These are phyloP conservation scores for Synergus japonicus DNA, from an alignment of 2,888 invertebrate species.

Conservation along the genomic window DNA sequence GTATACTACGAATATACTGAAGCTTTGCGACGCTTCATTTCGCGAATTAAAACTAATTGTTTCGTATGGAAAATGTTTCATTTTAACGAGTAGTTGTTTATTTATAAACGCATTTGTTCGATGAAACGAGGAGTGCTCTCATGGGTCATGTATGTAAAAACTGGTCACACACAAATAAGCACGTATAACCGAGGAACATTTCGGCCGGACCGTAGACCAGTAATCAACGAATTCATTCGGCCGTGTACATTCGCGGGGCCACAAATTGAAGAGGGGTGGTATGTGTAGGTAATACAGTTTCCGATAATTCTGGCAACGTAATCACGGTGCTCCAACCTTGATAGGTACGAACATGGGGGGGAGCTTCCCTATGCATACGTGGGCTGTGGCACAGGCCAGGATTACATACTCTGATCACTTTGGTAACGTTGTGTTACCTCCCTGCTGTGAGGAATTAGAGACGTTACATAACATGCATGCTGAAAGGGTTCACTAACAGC, in stretches of 20 bases:
- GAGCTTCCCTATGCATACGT: conserved; percentile 51
- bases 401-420: conserved; percentile 52
- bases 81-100: conserved; percentile 20
- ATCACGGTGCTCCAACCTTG: conserved; percentile 53
- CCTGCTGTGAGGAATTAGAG: conserved; percentile 63
- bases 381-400: conserved; percentile 44
- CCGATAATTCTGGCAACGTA: conserved; percentile 67
- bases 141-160: neutral
- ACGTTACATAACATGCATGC: conserved; percentile 57
- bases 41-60: neutral
- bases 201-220: conserved; percentile 1
- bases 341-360: conserved; percentile 44
- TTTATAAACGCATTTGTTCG: conserved; percentile 32
- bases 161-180: conserved; percentile 10
- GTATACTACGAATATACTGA: neutral
- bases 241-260: conserved; percentile 18
- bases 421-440: conserved; percentile 52
- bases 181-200: conserved; percentile 14
- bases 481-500: conserved; percentile 42
- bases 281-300: conserved; percentile 69
- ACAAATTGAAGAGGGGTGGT: conserved; percentile 42
- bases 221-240: conserved; percentile 35
- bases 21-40: conserved; percentile 7
- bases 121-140: conserved; percentile 4
- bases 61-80: conserved; percentile 11